phyloP scores from a whole-genome alignment of 35 echinoderm and acorn worm species.

The Ophioderma brevispina region DNA sequence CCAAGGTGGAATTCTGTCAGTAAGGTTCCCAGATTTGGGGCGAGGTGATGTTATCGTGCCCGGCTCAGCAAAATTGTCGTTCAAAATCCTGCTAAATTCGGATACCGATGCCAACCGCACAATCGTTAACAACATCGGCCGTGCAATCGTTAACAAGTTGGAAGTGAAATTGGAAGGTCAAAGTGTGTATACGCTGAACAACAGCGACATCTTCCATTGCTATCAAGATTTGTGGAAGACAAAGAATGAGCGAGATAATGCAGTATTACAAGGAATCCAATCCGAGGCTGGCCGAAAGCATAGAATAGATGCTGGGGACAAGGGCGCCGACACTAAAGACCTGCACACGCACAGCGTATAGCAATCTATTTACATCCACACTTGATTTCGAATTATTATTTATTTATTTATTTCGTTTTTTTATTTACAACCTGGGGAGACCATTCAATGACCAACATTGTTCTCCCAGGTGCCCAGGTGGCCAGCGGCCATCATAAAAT shows the following conservation, averaged over 20 bases:
- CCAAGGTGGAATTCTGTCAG: neutral
- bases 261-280: neutral
- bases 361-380: neutral
- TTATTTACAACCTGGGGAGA: too few relatives aligned
- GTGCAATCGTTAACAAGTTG: neutral
- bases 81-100: neutral
- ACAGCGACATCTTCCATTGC: neutral
- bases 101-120: neutral
- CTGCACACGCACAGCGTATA: neutral
- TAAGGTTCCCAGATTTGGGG: neutral
- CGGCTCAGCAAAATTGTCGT: neutral
- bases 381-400: slow-evolving; percentile 15
- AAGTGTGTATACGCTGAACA: neutral
- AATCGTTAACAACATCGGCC: neutral
- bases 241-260: neutral
- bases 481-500: too few relatives aligned
- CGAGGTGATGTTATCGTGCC: neutral
- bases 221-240: slow-evolving; percentile 6
- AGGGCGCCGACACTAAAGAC: neutral
- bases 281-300: neutral
- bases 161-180: neutral
- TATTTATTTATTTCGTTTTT: too few relatives aligned
- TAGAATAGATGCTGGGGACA: neutral
- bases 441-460: too few relatives aligned
- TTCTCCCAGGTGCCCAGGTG: too few relatives aligned